Conservation (phyloP, 2,113 vertebrate genomes). For the Melanocharis versteri region DNA sequence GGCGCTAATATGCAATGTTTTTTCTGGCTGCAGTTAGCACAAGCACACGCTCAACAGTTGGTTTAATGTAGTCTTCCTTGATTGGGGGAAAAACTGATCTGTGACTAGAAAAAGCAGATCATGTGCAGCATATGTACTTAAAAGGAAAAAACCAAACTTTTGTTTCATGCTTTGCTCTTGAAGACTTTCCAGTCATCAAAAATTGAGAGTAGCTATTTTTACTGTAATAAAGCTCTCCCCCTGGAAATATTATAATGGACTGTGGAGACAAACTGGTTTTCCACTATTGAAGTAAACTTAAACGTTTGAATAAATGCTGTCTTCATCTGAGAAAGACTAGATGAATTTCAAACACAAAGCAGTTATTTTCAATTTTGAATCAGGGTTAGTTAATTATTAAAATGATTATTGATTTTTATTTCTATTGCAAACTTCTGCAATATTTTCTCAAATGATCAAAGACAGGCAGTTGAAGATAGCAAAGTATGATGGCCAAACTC, state of each 20-base stretch:
- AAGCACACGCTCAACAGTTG: not conserved
- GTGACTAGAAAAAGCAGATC: not conserved
- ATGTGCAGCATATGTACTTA: not conserved
- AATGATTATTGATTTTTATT: not conserved
- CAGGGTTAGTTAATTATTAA: not conserved
- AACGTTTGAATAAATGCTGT: not conserved
- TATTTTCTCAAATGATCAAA: not conserved
- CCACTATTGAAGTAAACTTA: not conserved
- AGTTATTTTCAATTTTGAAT: not conserved
- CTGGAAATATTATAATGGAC: not conserved
- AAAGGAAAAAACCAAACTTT: not conserved
- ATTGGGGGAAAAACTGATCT: not conserved
- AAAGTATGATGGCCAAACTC: not conserved
- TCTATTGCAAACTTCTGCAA: not conserved
- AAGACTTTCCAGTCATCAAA: not conserved
- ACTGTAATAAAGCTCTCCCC: not conserved
- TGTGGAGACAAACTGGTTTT: not conserved
- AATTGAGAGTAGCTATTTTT: not conserved
- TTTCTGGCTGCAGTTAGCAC: not conserved
- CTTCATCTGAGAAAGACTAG: not conserved
- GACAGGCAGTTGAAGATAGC: not conserved
- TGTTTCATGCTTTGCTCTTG: not conserved
- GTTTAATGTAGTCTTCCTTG: not conserved
- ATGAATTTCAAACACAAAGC: not conserved
- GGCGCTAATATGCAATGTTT: not conserved